Evolutionary conservation across 1,140 invertebrate species (phyloP), one percentile per base, ranked within the genome.

Genomic region (Drosophila simulans): DNA sequence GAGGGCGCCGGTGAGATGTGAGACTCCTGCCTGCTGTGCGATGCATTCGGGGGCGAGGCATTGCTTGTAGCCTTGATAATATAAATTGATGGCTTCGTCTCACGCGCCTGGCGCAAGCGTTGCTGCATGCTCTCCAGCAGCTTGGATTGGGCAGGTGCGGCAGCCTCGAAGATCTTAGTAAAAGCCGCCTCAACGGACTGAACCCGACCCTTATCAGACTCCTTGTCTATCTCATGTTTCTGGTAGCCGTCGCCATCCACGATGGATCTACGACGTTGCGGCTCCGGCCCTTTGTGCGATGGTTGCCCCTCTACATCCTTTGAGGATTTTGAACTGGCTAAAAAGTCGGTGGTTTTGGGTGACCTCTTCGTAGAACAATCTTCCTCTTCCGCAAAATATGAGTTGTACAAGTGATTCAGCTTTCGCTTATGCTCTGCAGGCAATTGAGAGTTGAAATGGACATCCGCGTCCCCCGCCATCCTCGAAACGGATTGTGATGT

Each of bases 61-160:
- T 89, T 76, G 20, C 73, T 73, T 27, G 82, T 49, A 0, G 90
- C 49, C 69, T 91, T 53, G 8, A 91, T 85, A 40, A 91, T 91
- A 49, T 78, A 91, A 15, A 91, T 91, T 27, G 81, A 80, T 1
- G 91, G 91, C 53, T 91, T 86, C 1, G 78, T 55, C 53, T 91
- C 79, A 17, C 91, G 90, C 20, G 90, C 77, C 52, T 78, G 68
- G 15, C 80, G 79, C 58, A 91, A 58, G 20, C 85, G 81, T 46
- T 70, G 58, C 49, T 91, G 84, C 51, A 91, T 83, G 5, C 53
- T 52, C 39, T 82, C 73, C 17, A 88, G 70, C 22, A 89, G 20
- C 1, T 64, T 60, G 3, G 43, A 63, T 11, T 71, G 77, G 2
- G 80, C 48, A 5, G 85, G 84, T 3, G 83, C 65, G 4, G 84